Evolutionary conservation across 2,888 invertebrate genomes (phyloP).

Genomic region (Drosophila nr. perissopoda): DNA sequence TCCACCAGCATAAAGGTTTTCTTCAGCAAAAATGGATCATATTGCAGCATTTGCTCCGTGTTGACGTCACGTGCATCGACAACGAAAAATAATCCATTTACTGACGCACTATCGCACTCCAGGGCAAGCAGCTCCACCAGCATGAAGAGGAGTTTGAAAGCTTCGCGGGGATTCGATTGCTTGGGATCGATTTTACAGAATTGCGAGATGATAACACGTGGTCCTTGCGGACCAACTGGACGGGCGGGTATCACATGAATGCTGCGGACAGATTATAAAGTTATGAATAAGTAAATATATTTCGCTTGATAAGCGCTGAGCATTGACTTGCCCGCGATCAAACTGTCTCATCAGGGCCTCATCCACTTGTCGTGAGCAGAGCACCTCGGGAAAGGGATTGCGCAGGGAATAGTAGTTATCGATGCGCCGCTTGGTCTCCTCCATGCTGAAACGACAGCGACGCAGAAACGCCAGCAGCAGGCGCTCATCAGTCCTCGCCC

Average conservation of each 20-base stretch:
- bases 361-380: constrained; percentile 63
- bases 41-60: constrained; percentile 77
- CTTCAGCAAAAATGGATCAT: constrained; percentile 72
- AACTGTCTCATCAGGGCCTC: constrained; percentile 63
- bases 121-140: constrained; percentile 73
- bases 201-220: constrained; percentile 74
- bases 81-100: constrained; percentile 70
- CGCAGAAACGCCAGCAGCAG: constrained; percentile 74
- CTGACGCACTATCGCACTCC: constrained; percentile 71
- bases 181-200: constrained; percentile 74
- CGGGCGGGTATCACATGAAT: constrained; percentile 73
- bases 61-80: constrained; percentile 75
- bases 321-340: constrained; percentile 66
- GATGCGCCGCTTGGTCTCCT: constrained; percentile 75
- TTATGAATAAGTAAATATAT: neutral
- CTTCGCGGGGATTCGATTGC: constrained; percentile 66
- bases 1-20: constrained; percentile 70
- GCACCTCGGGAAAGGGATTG: constrained; percentile 72
- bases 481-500: constrained; percentile 62
- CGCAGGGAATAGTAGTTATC: constrained; percentile 75
- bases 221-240: constrained; percentile 59
- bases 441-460: constrained; percentile 71
- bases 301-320: neutral
- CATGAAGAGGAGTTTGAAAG: constrained; percentile 79
- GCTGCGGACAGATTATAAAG: constrained; percentile 28